A percentile compares a stretch with the other conserved stretches of the same genome.
phyloP scores from a whole-genome alignment of 2,888 invertebrate genomes.

The Sturmia bella region DNA sequence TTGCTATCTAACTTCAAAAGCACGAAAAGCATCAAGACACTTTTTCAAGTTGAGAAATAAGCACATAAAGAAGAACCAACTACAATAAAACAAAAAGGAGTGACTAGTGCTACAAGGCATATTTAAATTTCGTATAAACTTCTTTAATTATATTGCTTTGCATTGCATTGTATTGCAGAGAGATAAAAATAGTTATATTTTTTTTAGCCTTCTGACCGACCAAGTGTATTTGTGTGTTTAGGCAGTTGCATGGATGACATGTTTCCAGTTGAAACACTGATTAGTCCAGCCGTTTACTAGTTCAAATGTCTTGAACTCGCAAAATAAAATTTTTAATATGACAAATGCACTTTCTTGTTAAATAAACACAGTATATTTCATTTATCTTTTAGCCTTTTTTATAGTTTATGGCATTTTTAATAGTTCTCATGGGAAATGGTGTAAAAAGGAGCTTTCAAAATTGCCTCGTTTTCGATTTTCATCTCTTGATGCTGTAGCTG shows the following conservation, averaged over 20 bases:
- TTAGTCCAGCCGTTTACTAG: slow-evolving; percentile 39
- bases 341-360: too few relatives aligned
- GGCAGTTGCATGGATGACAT: slow-evolving; percentile 18
- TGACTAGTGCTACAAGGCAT: slow-evolving; percentile 54
- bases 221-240: neutral
- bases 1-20: slow-evolving; percentile 62
- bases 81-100: slow-evolving; percentile 51
- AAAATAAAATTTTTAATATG: too few relatives aligned
- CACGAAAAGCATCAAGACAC: slow-evolving; percentile 47
- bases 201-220: too few relatives aligned
- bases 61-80: slow-evolving; percentile 3
- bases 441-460: too few relatives aligned
- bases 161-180: slow-evolving; percentile 6
- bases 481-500: too few relatives aligned
- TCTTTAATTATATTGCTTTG: slow-evolving; percentile 35
- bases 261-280: slow-evolving; percentile 18
- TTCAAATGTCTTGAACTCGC: too few relatives aligned
- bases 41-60: slow-evolving; percentile 21
- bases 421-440: too few relatives aligned
- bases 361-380: too few relatives aligned
- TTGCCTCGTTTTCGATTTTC: too few relatives aligned
- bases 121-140: slow-evolving; percentile 47
- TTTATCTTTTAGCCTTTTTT: too few relatives aligned
- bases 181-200: neutral
- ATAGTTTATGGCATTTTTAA: too few relatives aligned